Evolutionary conservation across 2,797 vertebrate genomes (phyloP).

Genomic region (Enteromius fasciolatus): DNA sequence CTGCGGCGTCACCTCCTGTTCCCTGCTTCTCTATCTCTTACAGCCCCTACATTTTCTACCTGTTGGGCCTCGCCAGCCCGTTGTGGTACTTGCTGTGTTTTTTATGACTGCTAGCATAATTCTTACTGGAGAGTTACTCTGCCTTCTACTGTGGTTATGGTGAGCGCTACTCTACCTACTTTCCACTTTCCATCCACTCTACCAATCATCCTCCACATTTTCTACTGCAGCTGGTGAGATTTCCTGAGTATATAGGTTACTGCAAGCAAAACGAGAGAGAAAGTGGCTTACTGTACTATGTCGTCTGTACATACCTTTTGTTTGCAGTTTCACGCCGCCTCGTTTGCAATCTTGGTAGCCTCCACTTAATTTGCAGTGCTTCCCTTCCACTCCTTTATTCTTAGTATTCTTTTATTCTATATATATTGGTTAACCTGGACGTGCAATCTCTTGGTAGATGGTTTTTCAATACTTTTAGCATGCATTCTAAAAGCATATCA

Average conservation of each 20-base stretch:
- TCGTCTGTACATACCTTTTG: neutral
- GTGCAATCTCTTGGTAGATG: neutral
- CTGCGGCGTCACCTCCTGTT: slow-evolving; percentile 6
- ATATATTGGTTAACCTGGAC: too few species aligned
- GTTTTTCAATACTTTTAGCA: neutral
- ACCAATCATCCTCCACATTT: slow-evolving; percentile 5
- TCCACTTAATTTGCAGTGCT: neutral
- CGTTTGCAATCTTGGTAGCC: neutral
- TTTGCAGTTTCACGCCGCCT: neutral
- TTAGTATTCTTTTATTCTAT: neutral
- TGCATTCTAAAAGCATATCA: neutral
- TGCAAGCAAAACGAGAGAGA: neutral
- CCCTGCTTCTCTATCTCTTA: slow-evolving; percentile 7
- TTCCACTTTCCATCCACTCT: neutral
- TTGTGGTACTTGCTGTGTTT: neutral
- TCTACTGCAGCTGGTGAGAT: neutral
- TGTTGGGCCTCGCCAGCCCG: neutral
- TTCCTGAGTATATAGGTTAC: neutral
- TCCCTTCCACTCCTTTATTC: neutral
- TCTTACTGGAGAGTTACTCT: neutral
- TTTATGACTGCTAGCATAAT: slow-evolving; percentile 33
- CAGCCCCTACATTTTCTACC: slow-evolving; percentile 20
- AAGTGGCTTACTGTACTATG: neutral
- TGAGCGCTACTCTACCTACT: slow-evolving; percentile 12
- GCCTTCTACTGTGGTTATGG: slow-evolving; percentile 13